Base-by-base conservation (phyloP, 2,113 vertebrate species). In the Brienomyrus brachyistius region DNA sequence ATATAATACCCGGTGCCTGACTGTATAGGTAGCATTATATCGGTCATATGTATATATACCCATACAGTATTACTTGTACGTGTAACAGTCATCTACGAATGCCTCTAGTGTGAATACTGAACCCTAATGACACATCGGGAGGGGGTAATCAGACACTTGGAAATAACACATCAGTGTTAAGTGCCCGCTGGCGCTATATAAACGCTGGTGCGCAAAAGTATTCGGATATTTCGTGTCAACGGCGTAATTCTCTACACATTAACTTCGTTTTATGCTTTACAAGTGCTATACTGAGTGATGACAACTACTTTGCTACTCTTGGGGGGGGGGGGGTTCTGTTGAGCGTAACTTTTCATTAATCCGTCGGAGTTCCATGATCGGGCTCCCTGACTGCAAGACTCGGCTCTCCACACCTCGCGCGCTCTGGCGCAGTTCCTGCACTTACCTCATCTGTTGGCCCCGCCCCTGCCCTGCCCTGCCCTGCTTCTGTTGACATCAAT, bases 401-500 rank as follows among this genome's bases (percentile, higher is more conserved):
- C 47, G 13, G 48, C 84, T 31, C 23, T 35, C 89, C 50, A 77
- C 50, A 77, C 66, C 59, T 87, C 31, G 8, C 48, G n/a, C 84
- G 43, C 62, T 27, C 10, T 80, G 74, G 86, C 48, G 47, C 9
- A 80, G 47, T 54, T 87, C 89, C 89, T 19, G 89, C 62, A 4
- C 59, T 83, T 47, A 83, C 89, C 43, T 90, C 56, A 86, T 40
- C 83, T 45, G 11, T 87, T 5, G n/a, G 7, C 85, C 62, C 66
- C 47, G 35, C 89, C 62, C 45, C n/a, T 85, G 83, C 84, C 40
- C 40, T 85, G 83, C 84, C 15, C 48, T 19, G n/a, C 23, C 50
- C 31, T 13, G 31, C 27, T 84, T 70, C 62, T 70, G 62, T 70
- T 90, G 84, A 87, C 89, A 87, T 86, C 47, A 85, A 85, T 48